phyloP scores from a whole-genome alignment of 92 coral and sea anemone genomes.

The Siderastrea radians region DNA sequence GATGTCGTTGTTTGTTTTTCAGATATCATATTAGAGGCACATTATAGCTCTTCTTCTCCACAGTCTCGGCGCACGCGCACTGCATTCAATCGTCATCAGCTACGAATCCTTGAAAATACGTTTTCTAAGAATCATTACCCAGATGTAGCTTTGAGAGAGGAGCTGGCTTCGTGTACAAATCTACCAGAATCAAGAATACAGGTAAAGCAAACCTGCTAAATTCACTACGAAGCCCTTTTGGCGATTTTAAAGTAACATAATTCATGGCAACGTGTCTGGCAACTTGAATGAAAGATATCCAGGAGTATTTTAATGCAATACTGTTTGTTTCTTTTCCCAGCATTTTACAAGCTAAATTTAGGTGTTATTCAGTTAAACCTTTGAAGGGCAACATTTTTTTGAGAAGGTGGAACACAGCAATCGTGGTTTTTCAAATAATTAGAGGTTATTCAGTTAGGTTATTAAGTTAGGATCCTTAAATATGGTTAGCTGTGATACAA shows the following conservation, averaged over 20 bases:
- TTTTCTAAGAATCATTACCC: constrained; percentile 96
- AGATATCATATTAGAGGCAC: constrained; percentile 69
- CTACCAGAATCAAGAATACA: constrained; percentile 97
- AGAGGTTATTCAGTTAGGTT: too few relatives aligned
- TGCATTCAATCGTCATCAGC: constrained; percentile 93
- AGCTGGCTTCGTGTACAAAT: constrained; percentile 92
- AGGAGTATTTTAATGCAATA: too few relatives aligned
- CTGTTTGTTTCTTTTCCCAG: too few relatives aligned
- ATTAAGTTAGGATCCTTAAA: too few relatives aligned
- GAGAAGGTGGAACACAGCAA: too few relatives aligned
- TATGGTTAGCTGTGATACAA: too few relatives aligned
- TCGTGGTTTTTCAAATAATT: too few relatives aligned
- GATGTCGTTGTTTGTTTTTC: neutral
- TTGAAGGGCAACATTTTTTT: too few relatives aligned
- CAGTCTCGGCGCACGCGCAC: constrained; percentile 95
- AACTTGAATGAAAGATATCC: too few relatives aligned
- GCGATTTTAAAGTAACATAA: neutral
- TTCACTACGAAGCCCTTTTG: neutral
- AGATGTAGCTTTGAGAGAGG: constrained; percentile 90
- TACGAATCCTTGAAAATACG: constrained; percentile 91
- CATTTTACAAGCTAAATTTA: too few relatives aligned
- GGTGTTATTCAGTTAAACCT: too few relatives aligned
- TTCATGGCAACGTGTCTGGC: too few relatives aligned
- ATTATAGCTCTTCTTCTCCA: constrained; percentile 4
- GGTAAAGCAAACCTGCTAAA: constrained; percentile 37